Conservation (phyloP, 1,140 invertebrate genomes). For the Meloidogyne hapla region DNA sequence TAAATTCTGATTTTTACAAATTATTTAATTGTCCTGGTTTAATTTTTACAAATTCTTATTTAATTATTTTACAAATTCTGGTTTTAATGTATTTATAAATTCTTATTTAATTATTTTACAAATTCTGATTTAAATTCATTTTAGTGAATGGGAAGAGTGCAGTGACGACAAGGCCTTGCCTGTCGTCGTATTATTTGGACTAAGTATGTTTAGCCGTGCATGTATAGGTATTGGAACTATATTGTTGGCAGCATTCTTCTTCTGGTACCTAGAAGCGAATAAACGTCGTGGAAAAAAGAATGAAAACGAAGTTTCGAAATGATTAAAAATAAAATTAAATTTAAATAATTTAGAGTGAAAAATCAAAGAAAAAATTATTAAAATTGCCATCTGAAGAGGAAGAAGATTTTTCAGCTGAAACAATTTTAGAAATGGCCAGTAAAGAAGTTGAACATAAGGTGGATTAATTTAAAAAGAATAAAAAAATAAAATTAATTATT, state of each 20-base stretch:
- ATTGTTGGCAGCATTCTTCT: slow-evolving; percentile 31
- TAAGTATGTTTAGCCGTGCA: slow-evolving; percentile 35
- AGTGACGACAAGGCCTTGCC: slow-evolving; percentile 48
- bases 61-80: not conserved
- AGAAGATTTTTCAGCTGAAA: slow-evolving; percentile 18
- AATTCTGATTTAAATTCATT: no score
- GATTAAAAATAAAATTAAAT: no score
- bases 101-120: not conserved
- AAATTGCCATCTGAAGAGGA: not conserved
- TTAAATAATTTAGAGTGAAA: not conserved
- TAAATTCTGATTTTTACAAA: not conserved
- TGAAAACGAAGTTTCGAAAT: not conserved
- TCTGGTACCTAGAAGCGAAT: slow-evolving; percentile 32
- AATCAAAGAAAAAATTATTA: not conserved
- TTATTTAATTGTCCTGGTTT: no score
- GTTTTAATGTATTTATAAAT: not conserved
- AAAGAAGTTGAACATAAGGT: slow-evolving; percentile 19
- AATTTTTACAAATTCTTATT: no score
- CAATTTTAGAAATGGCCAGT: slow-evolving; percentile 14
- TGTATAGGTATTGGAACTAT: slow-evolving; percentile 28
- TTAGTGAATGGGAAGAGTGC: slow-evolving; percentile 55
- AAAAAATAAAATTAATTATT: no score
- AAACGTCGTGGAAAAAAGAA: slow-evolving; percentile 18
- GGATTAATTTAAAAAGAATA: not conserved
- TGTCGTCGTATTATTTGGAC: slow-evolving; percentile 20